Evolutionary conservation across 2,888 invertebrate genomes (phyloP).

Genomic region (Schizotus pectinicornis): DNA sequence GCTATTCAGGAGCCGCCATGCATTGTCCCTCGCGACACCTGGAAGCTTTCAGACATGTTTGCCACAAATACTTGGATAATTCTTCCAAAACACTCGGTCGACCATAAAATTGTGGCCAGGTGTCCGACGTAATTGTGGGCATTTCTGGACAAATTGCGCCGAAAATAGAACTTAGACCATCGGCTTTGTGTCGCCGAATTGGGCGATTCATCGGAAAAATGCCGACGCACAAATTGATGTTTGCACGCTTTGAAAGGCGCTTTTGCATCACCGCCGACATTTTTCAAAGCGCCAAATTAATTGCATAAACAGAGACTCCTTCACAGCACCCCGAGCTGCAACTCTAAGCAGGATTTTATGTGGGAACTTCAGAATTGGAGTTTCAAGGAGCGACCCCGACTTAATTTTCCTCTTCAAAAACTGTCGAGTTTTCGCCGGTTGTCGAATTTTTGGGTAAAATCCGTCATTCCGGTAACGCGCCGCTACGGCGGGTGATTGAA

Average conservation of each 20-base stretch:
- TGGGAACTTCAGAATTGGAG: no score
- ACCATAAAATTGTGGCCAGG: constrained; percentile 48
- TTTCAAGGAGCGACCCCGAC: no score
- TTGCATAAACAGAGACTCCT: no score
- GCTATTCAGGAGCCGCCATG: constrained; percentile 14
- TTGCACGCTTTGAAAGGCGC: not conserved
- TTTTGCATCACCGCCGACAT: not conserved
- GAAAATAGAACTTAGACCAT: constrained; percentile 35
- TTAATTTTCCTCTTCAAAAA: no score
- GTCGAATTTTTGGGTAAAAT: no score
- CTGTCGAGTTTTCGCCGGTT: no score
- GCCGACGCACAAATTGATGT: not conserved
- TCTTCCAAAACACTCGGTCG: constrained; percentile 30
- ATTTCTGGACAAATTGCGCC: constrained; percentile 54
- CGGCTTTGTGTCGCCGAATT: constrained; percentile 10
- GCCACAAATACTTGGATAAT: constrained; percentile 26
- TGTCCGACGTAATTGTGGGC: constrained; percentile 49
- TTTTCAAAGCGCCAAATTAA: no score
- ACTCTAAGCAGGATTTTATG: no score
- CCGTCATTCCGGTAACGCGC: no score
- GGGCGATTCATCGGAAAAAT: constrained; percentile 20
- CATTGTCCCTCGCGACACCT: constrained; percentile 26
- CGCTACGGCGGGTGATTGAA: no score
- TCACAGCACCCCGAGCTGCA: no score
- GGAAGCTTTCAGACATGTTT: constrained; percentile 28